Conservation (phyloP, 2,113 vertebrate genomes). For the Muscicapa adusta region DNA sequence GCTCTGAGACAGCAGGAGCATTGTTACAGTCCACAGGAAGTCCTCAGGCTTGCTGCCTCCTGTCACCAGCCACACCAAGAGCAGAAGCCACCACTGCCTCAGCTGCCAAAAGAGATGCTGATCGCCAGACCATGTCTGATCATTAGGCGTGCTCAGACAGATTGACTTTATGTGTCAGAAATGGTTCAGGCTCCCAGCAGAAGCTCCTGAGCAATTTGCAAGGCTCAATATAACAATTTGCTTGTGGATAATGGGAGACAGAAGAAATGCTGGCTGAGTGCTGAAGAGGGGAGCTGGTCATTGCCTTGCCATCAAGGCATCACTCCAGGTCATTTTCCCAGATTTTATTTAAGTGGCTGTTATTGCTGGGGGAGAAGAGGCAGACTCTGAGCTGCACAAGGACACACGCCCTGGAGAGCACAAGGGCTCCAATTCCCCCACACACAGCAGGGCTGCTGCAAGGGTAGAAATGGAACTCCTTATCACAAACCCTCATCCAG, state of each 20-base stretch:
- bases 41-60: background rate
- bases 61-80: background rate
- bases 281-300: background rate
- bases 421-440: background rate
- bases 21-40: background rate
- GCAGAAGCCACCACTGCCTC: background rate
- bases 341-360: background rate
- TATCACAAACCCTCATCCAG: rapidly evolving
- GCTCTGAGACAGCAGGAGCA: background rate
- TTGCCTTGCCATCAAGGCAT: background rate
- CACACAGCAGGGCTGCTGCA: background rate
- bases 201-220: constrained; percentile 5
- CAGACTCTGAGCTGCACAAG: background rate
- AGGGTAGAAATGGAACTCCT: background rate
- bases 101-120: background rate
- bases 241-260: background rate
- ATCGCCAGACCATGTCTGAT: background rate
- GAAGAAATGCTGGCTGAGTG: background rate
- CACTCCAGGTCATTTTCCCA: background rate
- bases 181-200: background rate
- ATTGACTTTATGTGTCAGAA: background rate
- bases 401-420: rapidly evolving
- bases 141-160: background rate
- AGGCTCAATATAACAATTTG: background rate
- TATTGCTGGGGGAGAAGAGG: background rate